Base-by-base conservation (phyloP, 2,797 vertebrate genomes). In the Epinephelus malabaricus region DNA sequence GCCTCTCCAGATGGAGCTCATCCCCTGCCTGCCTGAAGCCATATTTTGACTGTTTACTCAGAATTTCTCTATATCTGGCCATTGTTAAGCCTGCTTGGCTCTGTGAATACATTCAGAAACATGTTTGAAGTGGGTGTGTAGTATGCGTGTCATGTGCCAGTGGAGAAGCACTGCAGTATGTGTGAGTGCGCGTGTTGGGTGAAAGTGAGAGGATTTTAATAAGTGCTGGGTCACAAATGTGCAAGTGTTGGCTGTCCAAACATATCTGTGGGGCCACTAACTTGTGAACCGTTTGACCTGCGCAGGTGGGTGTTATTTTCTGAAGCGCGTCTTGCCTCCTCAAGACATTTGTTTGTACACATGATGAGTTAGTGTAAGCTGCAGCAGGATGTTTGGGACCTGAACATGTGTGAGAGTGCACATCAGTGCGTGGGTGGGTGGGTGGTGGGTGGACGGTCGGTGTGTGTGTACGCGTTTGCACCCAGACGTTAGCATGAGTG, bases 331-430 rank as follows among this genome's bases (percentile, higher is more conserved):
- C 86, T 82, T 88, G 85, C 83, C 78, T 90, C 68, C 74, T 82
- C 68, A 53, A 85, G 93, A 96, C 96, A 95, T 96, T 96, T 97
- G 97, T 97, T 97, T 97, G 97, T 97, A 97, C 96, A 96, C 96
- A 96, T 81, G 86, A 93, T 93, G 93, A 95, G 94, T 95, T 96
- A 96, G 91, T 94, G 87, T 96, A 95, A 94, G 95, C 95, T 93
- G 93, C 96, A 94, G 80, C 96, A 97, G 97, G 97, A 98, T 98
- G 96, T 94, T 65, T 93, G 93, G 95, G 90, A 88, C 90, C 91
- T 94, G 94, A 92, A 94, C 95, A 87, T 92, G 94, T 95, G 96
- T 95, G 96, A 94, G 95, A 94, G 94, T 94, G 95, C 92, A 90
- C 83, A 84, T 90, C 65, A 6, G 86, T 86, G 81, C 78, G 71